Evolutionary conservation across 1,140 invertebrate genomes (phyloP).

Genomic region (Drosophila fuyamai): DNA sequence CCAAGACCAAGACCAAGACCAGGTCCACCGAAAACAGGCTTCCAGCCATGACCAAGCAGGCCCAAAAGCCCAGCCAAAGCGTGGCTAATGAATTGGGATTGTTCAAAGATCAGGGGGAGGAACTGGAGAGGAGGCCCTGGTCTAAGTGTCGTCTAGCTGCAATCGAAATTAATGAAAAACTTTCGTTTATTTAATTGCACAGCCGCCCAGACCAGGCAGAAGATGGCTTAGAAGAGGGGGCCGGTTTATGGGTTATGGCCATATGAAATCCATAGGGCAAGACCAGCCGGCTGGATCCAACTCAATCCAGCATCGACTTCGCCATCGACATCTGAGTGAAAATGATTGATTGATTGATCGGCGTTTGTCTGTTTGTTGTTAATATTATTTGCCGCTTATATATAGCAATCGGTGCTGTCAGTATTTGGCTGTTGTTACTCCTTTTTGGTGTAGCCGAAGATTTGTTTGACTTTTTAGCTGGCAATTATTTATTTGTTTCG

Average conservation of each 20-base stretch:
- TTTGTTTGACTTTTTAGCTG: constrained; percentile 68
- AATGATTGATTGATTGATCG: constrained; percentile 82
- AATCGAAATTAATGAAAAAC: constrained; percentile 82
- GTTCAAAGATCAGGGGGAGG: constrained; percentile 56
- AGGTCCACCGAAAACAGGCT: constrained; percentile 43
- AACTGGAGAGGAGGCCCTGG: constrained; percentile 29
- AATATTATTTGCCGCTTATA: constrained; percentile 34
- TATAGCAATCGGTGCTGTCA: constrained; percentile 39
- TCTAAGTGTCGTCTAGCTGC: constrained; percentile 67
- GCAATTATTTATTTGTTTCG: constrained; percentile 73
- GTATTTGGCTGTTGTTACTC: constrained; percentile 68
- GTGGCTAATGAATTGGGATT: constrained; percentile 81
- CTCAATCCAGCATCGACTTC: constrained; percentile 29
- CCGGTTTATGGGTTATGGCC: constrained; percentile 73
- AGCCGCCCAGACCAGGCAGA: constrained; percentile 47
- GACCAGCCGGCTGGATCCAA: constrained; percentile 45
- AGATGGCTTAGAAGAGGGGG: constrained; percentile 51
- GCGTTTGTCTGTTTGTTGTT: constrained; percentile 36
- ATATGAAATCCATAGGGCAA: constrained; percentile 79
- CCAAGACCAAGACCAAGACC: constrained; percentile 17
- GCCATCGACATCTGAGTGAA: constrained; percentile 71
- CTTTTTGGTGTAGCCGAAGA: constrained; percentile 72
- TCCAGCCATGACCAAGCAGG: constrained; percentile 29
- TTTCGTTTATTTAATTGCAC: constrained; percentile 82
- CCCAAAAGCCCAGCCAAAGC: constrained; percentile 66